Conservation (phyloP, 1,140 invertebrate genomes). For the Brachionus plicatilis region DNA sequence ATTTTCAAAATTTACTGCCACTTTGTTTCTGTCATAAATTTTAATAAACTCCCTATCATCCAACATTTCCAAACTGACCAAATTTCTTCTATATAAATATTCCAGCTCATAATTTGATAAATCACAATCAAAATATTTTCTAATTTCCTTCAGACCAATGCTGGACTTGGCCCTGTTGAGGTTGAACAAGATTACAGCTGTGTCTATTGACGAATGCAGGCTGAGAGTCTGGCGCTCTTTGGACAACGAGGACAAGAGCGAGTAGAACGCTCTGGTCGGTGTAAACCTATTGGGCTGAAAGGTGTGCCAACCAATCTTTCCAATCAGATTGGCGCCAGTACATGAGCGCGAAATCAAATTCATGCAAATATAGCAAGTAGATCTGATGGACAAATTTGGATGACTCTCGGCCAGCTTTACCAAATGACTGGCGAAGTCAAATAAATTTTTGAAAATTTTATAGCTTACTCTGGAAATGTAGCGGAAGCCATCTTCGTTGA, state of each 20-base stretch:
- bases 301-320: constrained; percentile 30
- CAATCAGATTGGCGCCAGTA: constrained; percentile 25
- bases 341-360: constrained; percentile 11
- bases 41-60: background rate
- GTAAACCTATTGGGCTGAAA: constrained; percentile 25
- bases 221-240: background rate
- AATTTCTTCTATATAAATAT: background rate
- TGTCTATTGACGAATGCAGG: constrained; percentile 8
- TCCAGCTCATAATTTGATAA: constrained; percentile 4
- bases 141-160: background rate
- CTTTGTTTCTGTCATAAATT: background rate
- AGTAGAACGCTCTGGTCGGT: background rate
- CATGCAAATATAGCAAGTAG: background rate
- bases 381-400: constrained; percentile 9
- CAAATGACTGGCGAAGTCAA: background rate
- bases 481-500: constrained; percentile 11
- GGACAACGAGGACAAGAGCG: background rate
- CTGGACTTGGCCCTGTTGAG: background rate
- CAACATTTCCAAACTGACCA: background rate
- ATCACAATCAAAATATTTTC: constrained; percentile 36
- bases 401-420: constrained; percentile 1
- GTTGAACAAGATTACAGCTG: constrained; percentile 12
- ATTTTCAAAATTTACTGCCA: constrained; percentile 20
- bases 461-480: background rate
- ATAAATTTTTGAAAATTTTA: constrained; percentile 24